Base-by-base conservation (phyloP, 2,797 vertebrate species). In the Sternarchorhynchus goeldii region DNA sequence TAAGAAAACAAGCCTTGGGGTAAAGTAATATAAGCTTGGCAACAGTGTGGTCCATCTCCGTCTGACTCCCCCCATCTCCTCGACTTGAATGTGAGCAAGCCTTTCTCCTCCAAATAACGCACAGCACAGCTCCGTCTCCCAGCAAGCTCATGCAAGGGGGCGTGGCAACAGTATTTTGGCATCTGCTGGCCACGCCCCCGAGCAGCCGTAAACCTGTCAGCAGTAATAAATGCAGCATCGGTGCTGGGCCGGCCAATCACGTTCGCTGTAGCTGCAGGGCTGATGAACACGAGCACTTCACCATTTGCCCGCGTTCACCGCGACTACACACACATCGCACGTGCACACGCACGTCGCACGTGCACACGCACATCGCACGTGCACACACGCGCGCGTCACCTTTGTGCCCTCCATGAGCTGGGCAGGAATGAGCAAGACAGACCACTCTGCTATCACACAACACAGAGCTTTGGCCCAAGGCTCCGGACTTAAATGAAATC, bases 1-100 rank as follows among this genome's bases (percentile, higher is more conserved):
- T 60, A 56, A 31, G 32, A 76, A 83, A 83, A 83, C 78, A 79
- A 78, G 79, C 79, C 78, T 59, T 60, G 64, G 79, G 78, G 81
- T 25, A 25, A 74, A 80, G 41, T 68, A 73, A 76, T 76, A 81
- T 81, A 68, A 68, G 45, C 63, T 68, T 63, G 50, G 80, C 67
- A 72, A 14, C 29, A 59, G 34, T 50, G 75, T 60, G 34, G 68
- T 41, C 58, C 50, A 32, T 63, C 59, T 76, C 71, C 76, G 62
- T 78, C 71, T 75, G 76, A 83, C 73, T 77, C 34, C 7, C 14
- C 25, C 25, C 25, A 25, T 25, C 25, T 25, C 25, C 21, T 12
- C 29, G 29, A 21, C 70, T 79, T 58, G 75, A 73, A 74, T 34
- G 6, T 56, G 32, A 77, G 65, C 55, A 69, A n/a, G 34, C 20